Base-by-base conservation (phyloP, 1,140 invertebrate species). In the Macrobrachium rosenbergii region DNA sequence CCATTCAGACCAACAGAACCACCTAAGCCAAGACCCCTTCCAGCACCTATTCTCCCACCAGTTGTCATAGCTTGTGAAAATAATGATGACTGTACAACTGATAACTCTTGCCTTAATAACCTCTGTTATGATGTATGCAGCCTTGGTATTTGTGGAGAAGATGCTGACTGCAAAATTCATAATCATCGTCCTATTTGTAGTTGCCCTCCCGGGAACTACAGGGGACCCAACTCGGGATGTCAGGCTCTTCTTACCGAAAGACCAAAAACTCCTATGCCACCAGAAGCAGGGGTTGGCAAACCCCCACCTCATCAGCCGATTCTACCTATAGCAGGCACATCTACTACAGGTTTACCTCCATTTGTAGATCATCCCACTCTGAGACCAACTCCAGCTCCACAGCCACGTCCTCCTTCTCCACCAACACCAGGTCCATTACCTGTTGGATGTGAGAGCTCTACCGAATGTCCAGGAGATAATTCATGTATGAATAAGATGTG, bases 211-310 rank as follows among this genome's bases (percentile, higher is more conserved):
- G 21, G 90, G 90, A 60, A 89, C 84, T 37, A 88, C 83, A 16
- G 90, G 90, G 5, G 84, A 90, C 63, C 90, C 90, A n/a, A 86
- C 82, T 45, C 64, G 7, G 58, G 78, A 52, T 88, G 89, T 75
- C 10, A 59, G 19, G 83, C 87, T 21, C 17, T 75, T 43, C 28
- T 82, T 11, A 83, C 80, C 63, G 82, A 86, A 63, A 67, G 21
- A 63, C 80, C 81, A 12, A 69, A 23, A 28, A 80, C n/a, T 0
- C 69, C 28, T 98, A 96, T 90, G 96, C 97, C 86, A 92, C 95
- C 7, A 97, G 97, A 90, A 96, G 96, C 12, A 93, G 96, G 88
- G 98, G 97, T 90, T 94, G 93, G 90, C 94, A 96, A 5, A 91
- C 93, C 14, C 94, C 94, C 89, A 96, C 97, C 91, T 93, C 94